These are phyloP conservation scores for Trichacis sp. DNA, from an alignment of 2,888 invertebrate genomes.

Conservation along the genomic window DNA sequence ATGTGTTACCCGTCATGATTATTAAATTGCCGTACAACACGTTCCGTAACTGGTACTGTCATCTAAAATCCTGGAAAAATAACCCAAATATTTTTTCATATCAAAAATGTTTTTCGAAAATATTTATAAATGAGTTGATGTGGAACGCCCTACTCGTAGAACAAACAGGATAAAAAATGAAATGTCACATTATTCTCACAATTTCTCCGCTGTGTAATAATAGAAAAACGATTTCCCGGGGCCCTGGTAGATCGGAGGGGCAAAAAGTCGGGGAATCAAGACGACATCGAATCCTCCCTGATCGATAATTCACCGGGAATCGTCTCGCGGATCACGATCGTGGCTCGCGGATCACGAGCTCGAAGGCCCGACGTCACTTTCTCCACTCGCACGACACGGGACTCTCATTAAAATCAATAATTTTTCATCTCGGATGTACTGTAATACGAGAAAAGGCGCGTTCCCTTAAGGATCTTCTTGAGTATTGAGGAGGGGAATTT, in stretches of 20 bases:
- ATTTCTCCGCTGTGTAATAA: background rate
- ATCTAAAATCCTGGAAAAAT: too few species aligned
- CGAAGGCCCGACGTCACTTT: background rate
- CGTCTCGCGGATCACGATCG: constrained; percentile 2
- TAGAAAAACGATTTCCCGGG: background rate
- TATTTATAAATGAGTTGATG: too few species aligned
- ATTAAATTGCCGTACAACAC: too few species aligned
- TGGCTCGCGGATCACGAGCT: background rate
- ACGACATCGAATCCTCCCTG: constrained; percentile 4
- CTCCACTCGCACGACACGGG: background rate
- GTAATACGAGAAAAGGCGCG: too few species aligned
- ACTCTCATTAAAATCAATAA: constrained; percentile 1
- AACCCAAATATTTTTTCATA: too few species aligned
- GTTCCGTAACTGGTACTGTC: too few species aligned
- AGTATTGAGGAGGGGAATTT: too few species aligned
- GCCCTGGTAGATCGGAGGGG: background rate
- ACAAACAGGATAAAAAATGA: background rate
- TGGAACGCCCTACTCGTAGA: too few species aligned
- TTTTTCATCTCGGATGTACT: background rate
- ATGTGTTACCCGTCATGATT: too few species aligned
- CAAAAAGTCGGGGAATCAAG: background rate
- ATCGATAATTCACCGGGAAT: background rate
- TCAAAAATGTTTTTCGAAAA: too few species aligned
- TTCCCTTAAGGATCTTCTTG: too few species aligned
- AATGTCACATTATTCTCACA: constrained; percentile 6